Conservation (phyloP, 2,888 invertebrate species). For the Phorcus lineatus region DNA sequence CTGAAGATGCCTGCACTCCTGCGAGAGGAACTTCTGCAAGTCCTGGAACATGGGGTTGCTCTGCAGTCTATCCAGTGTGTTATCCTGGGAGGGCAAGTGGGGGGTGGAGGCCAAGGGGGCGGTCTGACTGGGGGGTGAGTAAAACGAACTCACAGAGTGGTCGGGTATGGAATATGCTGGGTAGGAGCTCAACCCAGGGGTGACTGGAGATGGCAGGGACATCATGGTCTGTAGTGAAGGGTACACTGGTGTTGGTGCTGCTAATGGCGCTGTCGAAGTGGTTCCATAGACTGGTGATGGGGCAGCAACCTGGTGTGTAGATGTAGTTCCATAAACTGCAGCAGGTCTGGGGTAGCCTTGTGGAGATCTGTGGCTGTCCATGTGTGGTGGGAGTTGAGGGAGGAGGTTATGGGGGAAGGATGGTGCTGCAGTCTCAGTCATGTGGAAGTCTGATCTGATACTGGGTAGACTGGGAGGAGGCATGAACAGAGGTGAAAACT, state of each 20-base stretch:
- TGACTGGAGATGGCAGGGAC: not conserved
- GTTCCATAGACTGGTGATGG: not conserved
- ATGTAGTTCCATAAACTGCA: not conserved
- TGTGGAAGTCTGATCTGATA: not conserved
- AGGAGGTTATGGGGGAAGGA: not conserved
- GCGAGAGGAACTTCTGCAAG: slow-evolving; percentile 50
- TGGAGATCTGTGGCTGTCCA: not conserved
- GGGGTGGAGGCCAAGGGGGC: slow-evolving; percentile 42
- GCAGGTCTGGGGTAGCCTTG: not conserved
- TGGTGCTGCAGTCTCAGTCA: not conserved
- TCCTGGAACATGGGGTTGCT: slow-evolving; percentile 62
- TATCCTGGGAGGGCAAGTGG: not conserved
- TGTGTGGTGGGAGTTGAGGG: not conserved
- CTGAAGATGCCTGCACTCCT: slow-evolving; percentile 58
- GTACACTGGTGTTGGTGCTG: slow-evolving; percentile 1
- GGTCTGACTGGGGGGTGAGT: slow-evolving; percentile 40
- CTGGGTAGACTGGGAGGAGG: not conserved
- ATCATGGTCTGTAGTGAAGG: not conserved
- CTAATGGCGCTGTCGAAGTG: not conserved
- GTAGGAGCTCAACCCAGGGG: not conserved
- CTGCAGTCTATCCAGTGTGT: slow-evolving; percentile 49
- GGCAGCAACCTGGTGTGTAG: not conserved
- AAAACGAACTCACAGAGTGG: slow-evolving; percentile 30
- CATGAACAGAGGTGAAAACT: slow-evolving; percentile 20
- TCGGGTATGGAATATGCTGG: not conserved